Evolutionary conservation across 1,140 invertebrate species (phyloP).

Genomic region (Tetranychus cinnabarinus): DNA sequence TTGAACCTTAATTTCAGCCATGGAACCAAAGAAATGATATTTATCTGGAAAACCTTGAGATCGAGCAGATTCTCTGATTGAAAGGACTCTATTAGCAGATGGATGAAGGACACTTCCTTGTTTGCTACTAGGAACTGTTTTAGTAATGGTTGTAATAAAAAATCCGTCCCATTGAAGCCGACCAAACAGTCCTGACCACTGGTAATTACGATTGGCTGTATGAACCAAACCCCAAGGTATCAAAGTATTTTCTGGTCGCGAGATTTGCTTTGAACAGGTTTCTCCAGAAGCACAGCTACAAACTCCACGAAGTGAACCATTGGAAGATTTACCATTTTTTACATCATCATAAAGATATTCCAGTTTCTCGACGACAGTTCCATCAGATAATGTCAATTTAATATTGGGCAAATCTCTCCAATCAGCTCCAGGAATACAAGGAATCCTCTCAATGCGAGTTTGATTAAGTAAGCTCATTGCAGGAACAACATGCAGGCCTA

Average conservation of each 20-base stretch:
- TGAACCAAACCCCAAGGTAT: conserved; percentile 78
- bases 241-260: conserved; percentile 56
- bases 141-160: conserved; percentile 50
- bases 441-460: conserved; percentile 49
- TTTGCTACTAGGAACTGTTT: conserved; percentile 74
- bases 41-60: conserved; percentile 64
- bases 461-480: conserved; percentile 54
- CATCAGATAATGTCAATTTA: conserved; percentile 39
- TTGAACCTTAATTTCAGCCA: conserved; percentile 56
- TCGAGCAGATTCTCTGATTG: conserved; percentile 58
- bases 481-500: conserved; percentile 60
- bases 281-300: conserved; percentile 43
- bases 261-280: conserved; percentile 23
- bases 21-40: conserved; percentile 46
- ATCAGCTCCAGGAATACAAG: conserved; percentile 45
- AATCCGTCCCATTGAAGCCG: conserved; percentile 59
- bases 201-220: conserved; percentile 57
- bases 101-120: conserved; percentile 60
- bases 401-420: conserved; percentile 70
- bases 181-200: conserved; percentile 54
- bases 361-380: conserved; percentile 35
- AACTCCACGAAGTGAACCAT: conserved; percentile 41
- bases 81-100: conserved; percentile 50
- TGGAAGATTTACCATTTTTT: conserved; percentile 33
- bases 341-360: conserved; percentile 44